Evolutionary conservation across 2,888 invertebrate species (phyloP).

Genomic region (Argyresthia albistria): DNA sequence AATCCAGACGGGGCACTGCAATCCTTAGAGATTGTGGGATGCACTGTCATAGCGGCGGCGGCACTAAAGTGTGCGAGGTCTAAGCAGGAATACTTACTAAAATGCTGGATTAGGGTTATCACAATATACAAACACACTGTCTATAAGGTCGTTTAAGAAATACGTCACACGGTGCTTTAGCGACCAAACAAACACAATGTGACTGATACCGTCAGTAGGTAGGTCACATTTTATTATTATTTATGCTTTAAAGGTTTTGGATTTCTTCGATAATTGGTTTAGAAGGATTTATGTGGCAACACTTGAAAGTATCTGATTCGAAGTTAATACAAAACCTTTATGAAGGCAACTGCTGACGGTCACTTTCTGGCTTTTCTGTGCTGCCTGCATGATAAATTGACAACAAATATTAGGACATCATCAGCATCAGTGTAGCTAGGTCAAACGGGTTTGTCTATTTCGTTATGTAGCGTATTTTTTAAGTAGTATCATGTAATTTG

Average conservation of each 20-base stretch:
- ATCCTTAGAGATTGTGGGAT: constrained; percentile 41
- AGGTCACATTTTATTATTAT: constrained; percentile 4
- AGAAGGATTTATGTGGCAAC: too few relatives aligned
- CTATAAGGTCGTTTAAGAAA: neutral
- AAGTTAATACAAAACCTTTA: neutral
- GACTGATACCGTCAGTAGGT: constrained; percentile 12
- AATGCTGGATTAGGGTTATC: constrained; percentile 1
- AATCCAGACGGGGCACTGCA: constrained; percentile 66
- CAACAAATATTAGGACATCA: too few relatives aligned
- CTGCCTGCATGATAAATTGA: neutral
- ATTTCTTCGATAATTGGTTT: too few relatives aligned
- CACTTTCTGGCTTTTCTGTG: neutral
- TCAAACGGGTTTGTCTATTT: neutral
- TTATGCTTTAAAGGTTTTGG: too few relatives aligned
- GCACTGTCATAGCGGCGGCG: constrained; percentile 54
- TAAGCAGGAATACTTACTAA: neutral
- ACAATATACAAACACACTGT: neutral
- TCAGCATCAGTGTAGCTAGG: neutral
- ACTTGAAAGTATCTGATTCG: too few relatives aligned
- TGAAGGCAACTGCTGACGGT: neutral
- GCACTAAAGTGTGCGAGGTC: constrained; percentile 36
- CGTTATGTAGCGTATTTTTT: too few relatives aligned
- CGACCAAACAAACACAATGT: constrained; percentile 6
- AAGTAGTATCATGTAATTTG: too few relatives aligned
- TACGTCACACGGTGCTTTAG: constrained; percentile 2